These are phyloP conservation scores for Neoseiulus cucumeris DNA, from an alignment of 1,140 invertebrate genomes.

Conservation along the genomic window DNA sequence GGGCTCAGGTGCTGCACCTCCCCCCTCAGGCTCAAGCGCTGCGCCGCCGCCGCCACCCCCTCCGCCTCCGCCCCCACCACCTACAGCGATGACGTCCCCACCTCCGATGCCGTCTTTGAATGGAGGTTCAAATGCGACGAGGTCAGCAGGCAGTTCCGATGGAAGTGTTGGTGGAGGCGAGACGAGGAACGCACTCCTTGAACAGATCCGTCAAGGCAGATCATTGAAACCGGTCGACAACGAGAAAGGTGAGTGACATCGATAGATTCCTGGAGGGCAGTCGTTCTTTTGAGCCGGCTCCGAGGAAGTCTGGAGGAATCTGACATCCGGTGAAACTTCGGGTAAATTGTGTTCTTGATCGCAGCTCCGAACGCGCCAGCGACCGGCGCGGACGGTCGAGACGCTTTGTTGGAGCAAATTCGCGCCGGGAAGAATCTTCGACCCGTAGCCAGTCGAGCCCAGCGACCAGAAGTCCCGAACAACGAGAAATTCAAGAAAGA, in stretches of 20 bases:
- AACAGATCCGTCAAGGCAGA: background rate
- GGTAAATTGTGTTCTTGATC: no score
- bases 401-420: slow-evolving; percentile 2
- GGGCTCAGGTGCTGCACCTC: background rate
- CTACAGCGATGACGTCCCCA: background rate
- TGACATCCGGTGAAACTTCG: no score
- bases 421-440: background rate
- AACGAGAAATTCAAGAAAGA: background rate
- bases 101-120: background rate
- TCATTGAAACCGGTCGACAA: background rate
- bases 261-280: no score
- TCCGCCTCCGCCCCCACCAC: background rate
- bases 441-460: background rate
- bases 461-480: slow-evolving; percentile 7
- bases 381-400: background rate
- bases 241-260: background rate
- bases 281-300: no score
- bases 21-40: background rate
- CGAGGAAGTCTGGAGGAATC: no score
- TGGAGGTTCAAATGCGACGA: background rate
- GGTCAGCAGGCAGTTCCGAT: background rate
- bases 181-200: background rate
- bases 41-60: background rate
- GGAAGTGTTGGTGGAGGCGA: background rate
- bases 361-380: background rate